Percentiles rank a stretch among this genome's conserved stretches.
phyloP scores from a whole-genome alignment of 1,140 invertebrate species.

The Macrosteles quadrilineatus region DNA sequence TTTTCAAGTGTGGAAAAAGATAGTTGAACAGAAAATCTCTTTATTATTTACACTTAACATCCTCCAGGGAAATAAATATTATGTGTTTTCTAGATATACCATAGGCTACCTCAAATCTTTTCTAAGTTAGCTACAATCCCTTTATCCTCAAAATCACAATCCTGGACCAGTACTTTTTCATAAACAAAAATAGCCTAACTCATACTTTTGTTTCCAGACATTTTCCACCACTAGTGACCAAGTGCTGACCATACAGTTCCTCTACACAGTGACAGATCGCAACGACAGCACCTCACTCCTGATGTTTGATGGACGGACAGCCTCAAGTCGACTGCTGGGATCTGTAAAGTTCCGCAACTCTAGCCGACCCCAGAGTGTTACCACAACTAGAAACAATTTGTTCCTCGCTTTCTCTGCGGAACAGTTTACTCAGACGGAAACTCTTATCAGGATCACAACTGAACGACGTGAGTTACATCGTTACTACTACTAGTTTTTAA shows the following conservation, averaged over 20 bases:
- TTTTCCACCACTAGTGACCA: conserved; percentile 76
- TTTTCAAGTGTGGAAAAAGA: too few relatives aligned
- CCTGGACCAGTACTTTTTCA: too few relatives aligned
- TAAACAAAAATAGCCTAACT: too few relatives aligned
- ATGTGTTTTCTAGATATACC: too few relatives aligned
- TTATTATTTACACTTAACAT: too few relatives aligned
- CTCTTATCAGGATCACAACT: conserved; percentile 74
- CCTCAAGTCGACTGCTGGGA: conserved; percentile 67
- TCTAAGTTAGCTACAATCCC: too few relatives aligned
- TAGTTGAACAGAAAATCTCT: too few relatives aligned
- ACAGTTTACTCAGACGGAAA: conserved; percentile 65
- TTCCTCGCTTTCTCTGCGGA: conserved; percentile 75
- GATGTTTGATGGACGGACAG: conserved; percentile 75
- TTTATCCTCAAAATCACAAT: too few relatives aligned
- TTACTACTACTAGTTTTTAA: too few relatives aligned
- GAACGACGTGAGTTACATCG: conserved; percentile 60
- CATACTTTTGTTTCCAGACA: conserved; percentile 52
- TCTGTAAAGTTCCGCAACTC: conserved; percentile 70
- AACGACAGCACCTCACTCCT: conserved; percentile 73
- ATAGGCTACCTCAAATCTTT: too few relatives aligned
- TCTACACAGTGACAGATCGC: conserved; percentile 70
- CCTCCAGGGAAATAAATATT: too few relatives aligned
- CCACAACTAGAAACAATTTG: conserved; percentile 72
- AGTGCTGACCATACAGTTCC: conserved; percentile 79
- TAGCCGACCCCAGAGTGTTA: conserved; percentile 82